phyloP scores from a whole-genome alignment of 2,113 vertebrate genomes.

The Sapajus apella region DNA sequence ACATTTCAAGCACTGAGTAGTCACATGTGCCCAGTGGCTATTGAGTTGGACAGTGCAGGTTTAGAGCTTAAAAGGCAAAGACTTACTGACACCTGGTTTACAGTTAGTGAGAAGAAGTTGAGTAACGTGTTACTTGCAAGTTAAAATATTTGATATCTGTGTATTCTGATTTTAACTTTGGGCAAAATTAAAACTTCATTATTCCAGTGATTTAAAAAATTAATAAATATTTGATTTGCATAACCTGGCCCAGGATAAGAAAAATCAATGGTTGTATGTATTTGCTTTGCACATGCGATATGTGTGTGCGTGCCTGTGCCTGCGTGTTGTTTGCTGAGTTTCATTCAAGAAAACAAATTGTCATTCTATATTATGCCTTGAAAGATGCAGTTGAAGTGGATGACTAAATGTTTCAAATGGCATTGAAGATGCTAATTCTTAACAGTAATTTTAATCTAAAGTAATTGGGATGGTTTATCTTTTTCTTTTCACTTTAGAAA shows the following conservation, averaged over 20 bases:
- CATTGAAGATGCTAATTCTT: neutral
- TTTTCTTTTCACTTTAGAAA: conserved; percentile 27
- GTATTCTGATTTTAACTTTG: neutral
- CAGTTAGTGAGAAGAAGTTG: neutral
- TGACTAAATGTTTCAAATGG: neutral
- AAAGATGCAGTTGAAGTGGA: neutral
- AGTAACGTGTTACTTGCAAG: neutral
- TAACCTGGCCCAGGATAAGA: neutral
- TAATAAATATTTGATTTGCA: neutral
- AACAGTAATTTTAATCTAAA: neutral
- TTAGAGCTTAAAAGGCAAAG: neutral
- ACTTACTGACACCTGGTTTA: neutral
- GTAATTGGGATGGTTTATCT: neutral
- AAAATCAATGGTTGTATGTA: conserved; percentile 11
- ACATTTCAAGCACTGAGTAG: neutral
- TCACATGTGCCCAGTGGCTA: neutral
- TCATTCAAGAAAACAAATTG: conserved; percentile 4
- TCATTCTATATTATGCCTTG: neutral
- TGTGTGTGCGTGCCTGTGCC: neutral
- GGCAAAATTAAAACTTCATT: conserved; percentile 12
- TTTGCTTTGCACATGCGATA: neutral
- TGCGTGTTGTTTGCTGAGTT: neutral
- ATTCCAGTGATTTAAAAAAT: neutral
- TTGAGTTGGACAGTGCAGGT: accelerated
- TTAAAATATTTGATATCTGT: neutral